Evolutionary conservation across 2,888 invertebrate genomes (phyloP), one percentile per base, ranked within the genome.

Genomic region (Zygothrica quintamaculata): DNA sequence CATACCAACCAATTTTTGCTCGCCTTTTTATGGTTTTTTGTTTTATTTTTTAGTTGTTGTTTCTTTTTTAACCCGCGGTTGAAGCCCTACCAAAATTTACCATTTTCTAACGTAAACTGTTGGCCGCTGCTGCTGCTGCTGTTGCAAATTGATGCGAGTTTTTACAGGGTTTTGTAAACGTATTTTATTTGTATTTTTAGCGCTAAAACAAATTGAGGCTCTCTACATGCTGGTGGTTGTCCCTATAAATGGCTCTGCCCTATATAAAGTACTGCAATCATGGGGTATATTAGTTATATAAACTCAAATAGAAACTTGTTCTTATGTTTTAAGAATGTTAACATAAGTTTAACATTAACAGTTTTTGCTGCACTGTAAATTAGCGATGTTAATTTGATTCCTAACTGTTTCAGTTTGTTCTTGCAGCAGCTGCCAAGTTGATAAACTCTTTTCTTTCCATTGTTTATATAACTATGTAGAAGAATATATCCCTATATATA

Each of bases 201-300:
- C 80, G 84, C 78, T 87, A 65, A 87, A 87, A 87, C 82, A 87
- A 87, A 81, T 87, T 87, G 80, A 77, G 80, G 72, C 60, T 68
- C 60, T 68, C 75, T 65, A 51, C 56, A 55, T 58, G 47, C 56
- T 44, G 34, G 26, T 58, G 56, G 43, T n/a, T 42, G 70, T 58
- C 61, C 65, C 69, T 51, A 55, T 72, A 59, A 70, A 48, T 56
- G 50, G 33, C 25, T 11, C 37, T 44, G 46, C 68, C 37, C 39
- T 15, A 42, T 48, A 60, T 26, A 16, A 8, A 40, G 12, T 55
- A 8, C 60, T 65, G 16, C 42, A 55, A 42, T 1, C 12, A 12
- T 0, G 1, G 29, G 47, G 51, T 42, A 39, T 55, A 48, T 61
- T n/a, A n/a, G n/a, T 4, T 43, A 8, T 16, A 16, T 26, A 37